Percentiles rank a stretch among this genome's conserved stretches.
These are phyloP conservation scores for Brachynemurus nebulosus DNA, from an alignment of 2,888 invertebrate species.

Conservation along the genomic window DNA sequence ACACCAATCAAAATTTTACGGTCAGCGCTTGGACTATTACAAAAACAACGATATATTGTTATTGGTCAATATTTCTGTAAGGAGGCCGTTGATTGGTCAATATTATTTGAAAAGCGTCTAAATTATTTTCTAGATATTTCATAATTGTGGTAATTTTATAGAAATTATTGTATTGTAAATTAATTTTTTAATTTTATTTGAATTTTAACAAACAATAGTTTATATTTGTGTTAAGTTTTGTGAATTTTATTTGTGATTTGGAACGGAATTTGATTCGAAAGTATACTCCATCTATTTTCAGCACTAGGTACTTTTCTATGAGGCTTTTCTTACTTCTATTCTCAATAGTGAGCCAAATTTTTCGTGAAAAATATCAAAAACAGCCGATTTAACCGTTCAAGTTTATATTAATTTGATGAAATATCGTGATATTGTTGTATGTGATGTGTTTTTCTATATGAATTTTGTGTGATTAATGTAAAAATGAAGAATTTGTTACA, in stretches of 20 bases:
- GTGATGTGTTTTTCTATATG: constrained; percentile 38
- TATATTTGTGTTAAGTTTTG: background rate
- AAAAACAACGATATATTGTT: background rate
- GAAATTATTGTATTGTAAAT: background rate
- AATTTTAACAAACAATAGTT: background rate
- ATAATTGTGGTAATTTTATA: background rate
- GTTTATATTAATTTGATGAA: constrained; percentile 32
- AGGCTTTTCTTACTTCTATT: constrained; percentile 43
- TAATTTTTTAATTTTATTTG: background rate
- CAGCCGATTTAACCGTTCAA: constrained; percentile 34
- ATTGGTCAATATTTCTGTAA: constrained; percentile 12
- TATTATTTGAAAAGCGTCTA: background rate
- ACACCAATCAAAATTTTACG: too few relatives aligned
- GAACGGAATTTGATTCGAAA: constrained; percentile 35
- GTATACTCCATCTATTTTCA: constrained; percentile 58
- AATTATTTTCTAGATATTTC: background rate
- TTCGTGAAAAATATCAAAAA: constrained; percentile 38
- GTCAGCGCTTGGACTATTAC: background rate
- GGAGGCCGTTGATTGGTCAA: constrained; percentile 1
- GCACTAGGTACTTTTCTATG: constrained; percentile 52
- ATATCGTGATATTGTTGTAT: constrained; percentile 33
- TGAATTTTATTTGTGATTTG: constrained; percentile 5
- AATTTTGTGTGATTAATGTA: constrained; percentile 36
- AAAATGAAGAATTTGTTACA: constrained; percentile 38
- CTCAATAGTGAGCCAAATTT: constrained; percentile 47